phyloP scores from a whole-genome alignment of 2,113 vertebrate genomes.

The Halichoeres trimaculatus region DNA sequence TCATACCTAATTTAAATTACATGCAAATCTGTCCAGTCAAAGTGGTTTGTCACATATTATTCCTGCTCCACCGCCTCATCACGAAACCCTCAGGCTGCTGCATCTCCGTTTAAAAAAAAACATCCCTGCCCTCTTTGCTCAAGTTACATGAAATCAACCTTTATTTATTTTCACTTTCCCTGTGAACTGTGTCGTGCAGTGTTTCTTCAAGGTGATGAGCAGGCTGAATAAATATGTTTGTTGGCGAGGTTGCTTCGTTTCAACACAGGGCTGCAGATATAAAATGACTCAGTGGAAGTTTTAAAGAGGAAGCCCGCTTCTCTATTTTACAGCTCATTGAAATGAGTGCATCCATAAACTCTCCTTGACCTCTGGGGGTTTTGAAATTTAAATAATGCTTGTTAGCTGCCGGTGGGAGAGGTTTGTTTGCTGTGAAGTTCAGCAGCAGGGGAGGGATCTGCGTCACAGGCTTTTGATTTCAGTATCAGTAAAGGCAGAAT shows the following conservation, averaged over 20 bases:
- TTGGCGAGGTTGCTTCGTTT: constrained; percentile 43
- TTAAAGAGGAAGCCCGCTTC: neutral
- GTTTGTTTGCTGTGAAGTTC: constrained; percentile 28
- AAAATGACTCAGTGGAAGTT: constrained; percentile 12
- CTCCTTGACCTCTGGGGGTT: neutral
- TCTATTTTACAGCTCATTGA: neutral
- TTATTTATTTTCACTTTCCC: constrained; percentile 54
- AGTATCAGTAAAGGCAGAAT: constrained; percentile 7
- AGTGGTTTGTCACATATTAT: neutral
- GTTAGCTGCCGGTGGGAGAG: neutral
- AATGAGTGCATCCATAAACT: constrained; percentile 1
- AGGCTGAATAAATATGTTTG: constrained; percentile 60
- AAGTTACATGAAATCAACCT: constrained; percentile 10
- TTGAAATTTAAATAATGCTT: constrained; percentile 21
- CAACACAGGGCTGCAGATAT: constrained; percentile 19
- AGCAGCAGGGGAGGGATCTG: constrained; percentile 24
- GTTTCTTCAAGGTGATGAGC: constrained; percentile 33
- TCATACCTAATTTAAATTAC: constrained; percentile 35
- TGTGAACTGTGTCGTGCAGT: constrained; percentile 29
- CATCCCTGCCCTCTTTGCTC: constrained; percentile 4
- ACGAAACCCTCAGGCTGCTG: neutral
- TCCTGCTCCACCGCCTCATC: neutral
- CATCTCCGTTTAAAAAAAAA: neutral
- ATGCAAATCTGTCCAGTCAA: constrained; percentile 36
- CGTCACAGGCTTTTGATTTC: constrained; percentile 16